These are phyloP conservation scores for Drosophila punjabiensis DNA, from an alignment of 1,140 invertebrate genomes.

Conservation along the genomic window DNA sequence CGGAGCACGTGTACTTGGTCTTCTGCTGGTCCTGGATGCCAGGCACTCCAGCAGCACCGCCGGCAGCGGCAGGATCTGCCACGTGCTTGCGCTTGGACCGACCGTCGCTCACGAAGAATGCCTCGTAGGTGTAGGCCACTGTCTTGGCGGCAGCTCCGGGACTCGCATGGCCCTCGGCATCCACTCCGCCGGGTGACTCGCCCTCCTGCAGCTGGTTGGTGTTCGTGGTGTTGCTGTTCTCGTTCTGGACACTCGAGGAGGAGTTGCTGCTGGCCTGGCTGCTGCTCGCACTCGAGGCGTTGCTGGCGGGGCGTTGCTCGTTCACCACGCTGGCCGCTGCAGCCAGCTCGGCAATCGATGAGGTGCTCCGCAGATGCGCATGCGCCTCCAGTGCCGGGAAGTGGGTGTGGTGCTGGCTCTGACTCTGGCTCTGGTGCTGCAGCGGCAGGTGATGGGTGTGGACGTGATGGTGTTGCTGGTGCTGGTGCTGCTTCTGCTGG, in stretches of 20 bases:
- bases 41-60: constrained; percentile 2
- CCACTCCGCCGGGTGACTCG: constrained; percentile 51
- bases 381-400: constrained; percentile 55
- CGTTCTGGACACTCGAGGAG: constrained; percentile 76
- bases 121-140: constrained; percentile 96
- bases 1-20: constrained; percentile 93
- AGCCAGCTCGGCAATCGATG: constrained; percentile 82
- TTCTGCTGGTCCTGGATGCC: constrained; percentile 85
- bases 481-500: constrained; percentile 50
- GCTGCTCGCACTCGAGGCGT: constrained; percentile 73
- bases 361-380: constrained; percentile 71
- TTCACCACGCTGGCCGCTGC: constrained; percentile 78
- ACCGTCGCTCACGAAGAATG: constrained; percentile 97
- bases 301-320: constrained; percentile 79
- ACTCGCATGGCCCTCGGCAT: constrained; percentile 45
- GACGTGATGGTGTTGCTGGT: constrained; percentile 68
- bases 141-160: constrained; percentile 87
- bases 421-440: constrained; percentile 75
- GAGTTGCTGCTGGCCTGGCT: constrained; percentile 63
- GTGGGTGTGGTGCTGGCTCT: constrained; percentile 59
- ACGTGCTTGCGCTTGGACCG: constrained; percentile 90
- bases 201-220: constrained; percentile 54
- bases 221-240: constrained; percentile 85
- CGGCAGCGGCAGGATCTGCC: constrained; percentile 69
- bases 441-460: constrained; percentile 28